Evolutionary conservation across 1,140 invertebrate genomes (phyloP).

Genomic region (Thrips palmi): DNA sequence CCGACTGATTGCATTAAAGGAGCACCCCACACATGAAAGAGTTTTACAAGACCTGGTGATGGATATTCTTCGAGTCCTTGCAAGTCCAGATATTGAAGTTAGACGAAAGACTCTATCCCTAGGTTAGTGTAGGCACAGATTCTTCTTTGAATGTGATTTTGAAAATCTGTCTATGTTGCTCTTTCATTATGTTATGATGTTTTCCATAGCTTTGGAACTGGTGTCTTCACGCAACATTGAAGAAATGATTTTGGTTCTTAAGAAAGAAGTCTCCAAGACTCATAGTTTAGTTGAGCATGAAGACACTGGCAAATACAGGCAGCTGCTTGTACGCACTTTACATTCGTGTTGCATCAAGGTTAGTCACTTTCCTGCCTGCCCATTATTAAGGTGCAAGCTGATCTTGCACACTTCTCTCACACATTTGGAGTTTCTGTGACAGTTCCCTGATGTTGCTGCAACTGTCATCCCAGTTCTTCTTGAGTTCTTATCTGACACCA

Average conservation of each 20-base stretch:
- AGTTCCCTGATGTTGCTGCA: constrained; percentile 90
- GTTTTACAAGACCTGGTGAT: constrained; percentile 95
- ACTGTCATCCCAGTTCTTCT: constrained; percentile 88
- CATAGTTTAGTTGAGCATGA: constrained; percentile 78
- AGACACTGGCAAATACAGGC: constrained; percentile 88
- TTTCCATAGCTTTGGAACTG: constrained; percentile 60
- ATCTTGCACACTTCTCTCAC: constrained; percentile 5
- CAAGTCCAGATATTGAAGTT: constrained; percentile 88
- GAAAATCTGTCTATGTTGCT: constrained; percentile 1
- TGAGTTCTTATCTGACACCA: constrained; percentile 89
- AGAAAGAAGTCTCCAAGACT: constrained; percentile 88
- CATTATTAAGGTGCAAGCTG: background rate
- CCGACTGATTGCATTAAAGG: constrained; percentile 74
- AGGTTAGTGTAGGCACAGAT: constrained; percentile 21
- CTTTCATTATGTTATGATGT: constrained; percentile 19
- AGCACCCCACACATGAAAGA: constrained; percentile 71
- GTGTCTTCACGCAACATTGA: constrained; percentile 86
- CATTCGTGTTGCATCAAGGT: constrained; percentile 87
- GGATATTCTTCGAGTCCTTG: constrained; percentile 90
- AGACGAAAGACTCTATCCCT: constrained; percentile 71
- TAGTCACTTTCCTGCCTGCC: constrained; percentile 2
- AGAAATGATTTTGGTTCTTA: constrained; percentile 87
- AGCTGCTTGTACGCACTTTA: constrained; percentile 84
- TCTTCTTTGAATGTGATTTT: constrained; percentile 1
- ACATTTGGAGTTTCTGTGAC: constrained; percentile 13